Conservation (phyloP, 1,140 invertebrate genomes). For the Tetramorium simillimum region DNA sequence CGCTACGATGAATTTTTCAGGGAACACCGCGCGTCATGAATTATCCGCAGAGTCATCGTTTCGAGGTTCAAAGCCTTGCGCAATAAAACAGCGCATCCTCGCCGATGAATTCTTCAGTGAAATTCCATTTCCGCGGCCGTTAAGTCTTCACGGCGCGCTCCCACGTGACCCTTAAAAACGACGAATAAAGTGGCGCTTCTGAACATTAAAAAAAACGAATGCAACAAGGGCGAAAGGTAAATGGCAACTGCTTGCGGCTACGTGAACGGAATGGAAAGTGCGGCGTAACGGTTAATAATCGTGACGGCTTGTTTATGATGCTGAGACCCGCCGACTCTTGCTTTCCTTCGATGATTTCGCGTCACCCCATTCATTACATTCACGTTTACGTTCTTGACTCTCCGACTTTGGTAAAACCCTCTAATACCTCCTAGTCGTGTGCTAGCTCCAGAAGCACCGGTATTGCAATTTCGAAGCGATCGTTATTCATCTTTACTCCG, state of each 20-base stretch:
- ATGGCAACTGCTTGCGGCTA: slow-evolving; percentile 66
- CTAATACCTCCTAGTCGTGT: not conserved
- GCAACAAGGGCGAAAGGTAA: slow-evolving; percentile 68
- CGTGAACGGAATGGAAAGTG: slow-evolving; percentile 61
- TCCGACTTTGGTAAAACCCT: not conserved
- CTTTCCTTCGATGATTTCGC: slow-evolving; percentile 16
- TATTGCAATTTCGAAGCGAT: not conserved
- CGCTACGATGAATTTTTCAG: slow-evolving; percentile 48
- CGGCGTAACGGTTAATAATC: slow-evolving; percentile 58
- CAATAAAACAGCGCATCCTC: slow-evolving; percentile 61
- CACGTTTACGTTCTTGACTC: not conserved
- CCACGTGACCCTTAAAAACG: slow-evolving; percentile 68
- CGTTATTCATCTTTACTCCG: not conserved
- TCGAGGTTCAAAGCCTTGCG: slow-evolving; percentile 53
- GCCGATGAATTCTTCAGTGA: slow-evolving; percentile 70
- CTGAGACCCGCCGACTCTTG: not conserved
- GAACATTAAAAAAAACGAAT: slow-evolving; percentile 68
- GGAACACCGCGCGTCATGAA: slow-evolving; percentile 54
- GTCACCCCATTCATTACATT: not conserved
- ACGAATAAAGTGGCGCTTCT: slow-evolving; percentile 58
- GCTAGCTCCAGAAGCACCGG: not conserved
- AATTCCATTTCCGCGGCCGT: slow-evolving; percentile 63
- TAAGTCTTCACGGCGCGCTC: slow-evolving; percentile 59
- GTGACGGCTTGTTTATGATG: slow-evolving; percentile 42
- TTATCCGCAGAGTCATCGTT: slow-evolving; percentile 52